Conservation (phyloP, 2,888 invertebrate genomes). For the Tetrapedia diversipes region DNA sequence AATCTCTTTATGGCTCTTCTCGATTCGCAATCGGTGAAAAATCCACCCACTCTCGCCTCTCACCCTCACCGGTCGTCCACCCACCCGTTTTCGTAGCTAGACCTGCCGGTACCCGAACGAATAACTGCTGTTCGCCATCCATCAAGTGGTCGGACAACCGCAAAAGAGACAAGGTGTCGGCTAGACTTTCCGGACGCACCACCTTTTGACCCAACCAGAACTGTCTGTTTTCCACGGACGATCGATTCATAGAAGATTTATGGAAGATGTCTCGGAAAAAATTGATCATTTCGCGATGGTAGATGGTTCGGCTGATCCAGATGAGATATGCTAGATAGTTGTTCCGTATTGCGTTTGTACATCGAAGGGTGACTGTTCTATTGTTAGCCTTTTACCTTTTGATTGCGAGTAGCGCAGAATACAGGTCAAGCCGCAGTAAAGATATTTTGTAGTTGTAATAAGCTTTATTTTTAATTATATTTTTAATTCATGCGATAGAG, state of each 20-base stretch:
- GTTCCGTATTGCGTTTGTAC: background rate
- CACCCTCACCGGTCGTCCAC: conserved; percentile 74
- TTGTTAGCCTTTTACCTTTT: conserved; percentile 27
- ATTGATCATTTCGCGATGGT: conserved; percentile 18
- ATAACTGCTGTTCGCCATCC: conserved; percentile 56
- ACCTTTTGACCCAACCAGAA: conserved; percentile 54
- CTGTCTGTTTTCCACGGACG: conserved; percentile 34
- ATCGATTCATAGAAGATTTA: conserved; percentile 20
- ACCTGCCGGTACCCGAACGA: conserved; percentile 49
- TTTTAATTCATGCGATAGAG: too few relatives aligned
- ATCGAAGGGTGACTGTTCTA: conserved; percentile 21
- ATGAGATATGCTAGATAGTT: conserved; percentile 7
- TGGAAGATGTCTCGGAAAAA: conserved; percentile 14
- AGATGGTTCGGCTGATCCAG: conserved; percentile 27
- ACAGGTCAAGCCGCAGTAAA: too few relatives aligned
- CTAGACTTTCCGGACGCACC: conserved; percentile 47
- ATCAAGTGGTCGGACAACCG: conserved; percentile 53
- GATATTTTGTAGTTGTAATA: too few relatives aligned
- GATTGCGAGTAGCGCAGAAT: too few relatives aligned
- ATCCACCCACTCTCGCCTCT: conserved; percentile 68
- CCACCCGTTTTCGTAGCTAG: conserved; percentile 65
- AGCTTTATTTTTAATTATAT: too few relatives aligned
- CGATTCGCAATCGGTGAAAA: conserved; percentile 67
- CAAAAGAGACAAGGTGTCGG: conserved; percentile 41
- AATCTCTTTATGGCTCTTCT: conserved; percentile 57